Conservation (phyloP, 1,140 invertebrate species). For the Apolygus lucorum region DNA sequence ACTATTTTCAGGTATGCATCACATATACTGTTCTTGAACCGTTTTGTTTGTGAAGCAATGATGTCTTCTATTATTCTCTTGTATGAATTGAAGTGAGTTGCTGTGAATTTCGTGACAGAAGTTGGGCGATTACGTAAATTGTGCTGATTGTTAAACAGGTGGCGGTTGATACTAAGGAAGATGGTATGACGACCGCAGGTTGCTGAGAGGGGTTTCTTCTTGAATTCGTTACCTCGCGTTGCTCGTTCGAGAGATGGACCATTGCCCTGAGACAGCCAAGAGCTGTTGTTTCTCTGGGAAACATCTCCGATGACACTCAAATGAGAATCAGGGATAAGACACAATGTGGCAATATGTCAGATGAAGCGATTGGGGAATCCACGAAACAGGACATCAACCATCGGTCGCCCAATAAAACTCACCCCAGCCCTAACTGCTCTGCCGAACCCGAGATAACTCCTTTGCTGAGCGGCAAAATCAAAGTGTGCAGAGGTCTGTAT, state of each 20-base stretch:
- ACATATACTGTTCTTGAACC: background rate
- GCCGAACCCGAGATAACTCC: slow-evolving; percentile 30
- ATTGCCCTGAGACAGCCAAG: background rate
- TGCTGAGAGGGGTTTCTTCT: background rate
- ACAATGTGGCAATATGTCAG: slow-evolving; percentile 37
- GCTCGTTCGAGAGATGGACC: slow-evolving; percentile 2
- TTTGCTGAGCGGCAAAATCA: slow-evolving; percentile 15
- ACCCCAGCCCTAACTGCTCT: slow-evolving; percentile 23
- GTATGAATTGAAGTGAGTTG: background rate
- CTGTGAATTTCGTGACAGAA: background rate
- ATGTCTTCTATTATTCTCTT: background rate
- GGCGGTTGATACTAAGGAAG: background rate
- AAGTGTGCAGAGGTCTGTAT: slow-evolving; percentile 21
- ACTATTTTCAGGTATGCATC: background rate
- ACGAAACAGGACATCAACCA: slow-evolving; percentile 33
- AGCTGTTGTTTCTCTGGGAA: background rate
- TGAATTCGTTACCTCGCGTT: background rate
- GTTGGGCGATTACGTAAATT: background rate
- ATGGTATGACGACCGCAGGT: background rate
- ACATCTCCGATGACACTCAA: background rate
- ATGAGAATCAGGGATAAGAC: slow-evolving; percentile 30
- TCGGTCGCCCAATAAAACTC: slow-evolving; percentile 20
- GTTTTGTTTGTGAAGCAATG: too few species aligned
- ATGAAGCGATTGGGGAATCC: slow-evolving; percentile 38
- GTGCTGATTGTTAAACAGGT: background rate